A percentile compares a stretch with the other conserved stretches of the same genome.
phyloP scores from a whole-genome alignment of 2,888 invertebrate species.

The Parnassius smintheus region DNA sequence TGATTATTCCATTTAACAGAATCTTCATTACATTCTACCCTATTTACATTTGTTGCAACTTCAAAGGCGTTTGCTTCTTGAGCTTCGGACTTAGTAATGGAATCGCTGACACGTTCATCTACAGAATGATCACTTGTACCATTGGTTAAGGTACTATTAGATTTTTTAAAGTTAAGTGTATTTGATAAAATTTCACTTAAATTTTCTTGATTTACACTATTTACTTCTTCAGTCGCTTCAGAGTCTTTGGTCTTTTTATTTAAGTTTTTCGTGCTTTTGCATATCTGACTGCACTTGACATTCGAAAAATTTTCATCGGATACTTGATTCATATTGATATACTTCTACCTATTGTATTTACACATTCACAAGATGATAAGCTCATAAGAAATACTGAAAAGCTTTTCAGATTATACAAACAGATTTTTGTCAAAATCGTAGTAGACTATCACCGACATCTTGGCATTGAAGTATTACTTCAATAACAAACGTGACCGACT shows the following conservation, averaged over 20 bases:
- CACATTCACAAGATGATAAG: slow-evolving; percentile 66
- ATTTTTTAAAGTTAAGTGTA: slow-evolving; percentile 68
- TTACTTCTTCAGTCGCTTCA: slow-evolving; percentile 59
- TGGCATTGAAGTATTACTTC: slow-evolving; percentile 60
- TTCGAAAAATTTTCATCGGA: slow-evolving; percentile 66
- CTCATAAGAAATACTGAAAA: slow-evolving; percentile 57
- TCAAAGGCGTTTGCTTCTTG: slow-evolving; percentile 48
- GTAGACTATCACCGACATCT: slow-evolving; percentile 77
- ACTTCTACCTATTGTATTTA: slow-evolving; percentile 69
- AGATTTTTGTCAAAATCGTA: slow-evolving; percentile 74
- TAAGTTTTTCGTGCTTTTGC: slow-evolving; percentile 68
- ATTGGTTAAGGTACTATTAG: slow-evolving; percentile 72
- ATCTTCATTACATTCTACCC: slow-evolving; percentile 62
- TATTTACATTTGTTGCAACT: slow-evolving; percentile 61
- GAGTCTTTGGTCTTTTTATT: slow-evolving; percentile 76
- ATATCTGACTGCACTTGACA: slow-evolving; percentile 68
- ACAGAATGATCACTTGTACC: slow-evolving; percentile 67
- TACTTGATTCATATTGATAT: slow-evolving; percentile 69
- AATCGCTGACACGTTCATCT: slow-evolving; percentile 48
- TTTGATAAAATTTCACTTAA: slow-evolving; percentile 67
- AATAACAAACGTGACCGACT: slow-evolving; percentile 45
- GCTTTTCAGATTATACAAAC: slow-evolving; percentile 61
- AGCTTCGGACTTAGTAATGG: slow-evolving; percentile 45
- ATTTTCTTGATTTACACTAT: slow-evolving; percentile 61
- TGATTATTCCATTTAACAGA: slow-evolving; percentile 26